Conservation (phyloP, 2,888 invertebrate species). For the Ariolimax columbianus region DNA sequence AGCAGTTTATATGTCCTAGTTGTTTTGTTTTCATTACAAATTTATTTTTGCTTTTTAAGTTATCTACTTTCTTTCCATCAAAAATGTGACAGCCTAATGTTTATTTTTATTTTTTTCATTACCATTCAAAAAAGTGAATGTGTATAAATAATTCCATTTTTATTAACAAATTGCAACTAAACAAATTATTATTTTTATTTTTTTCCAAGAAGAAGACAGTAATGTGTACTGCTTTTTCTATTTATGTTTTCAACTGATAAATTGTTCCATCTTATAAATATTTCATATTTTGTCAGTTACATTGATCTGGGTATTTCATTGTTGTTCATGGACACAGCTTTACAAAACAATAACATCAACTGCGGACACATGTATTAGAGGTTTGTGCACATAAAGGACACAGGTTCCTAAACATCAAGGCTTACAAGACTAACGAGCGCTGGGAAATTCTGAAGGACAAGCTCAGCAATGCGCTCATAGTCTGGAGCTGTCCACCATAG, state of each 20-base stretch:
- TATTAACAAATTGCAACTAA: too few relatives aligned
- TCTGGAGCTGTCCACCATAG: conserved; percentile 57
- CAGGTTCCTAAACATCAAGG: conserved; percentile 41
- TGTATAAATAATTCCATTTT: too few relatives aligned
- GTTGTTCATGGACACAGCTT: not conserved
- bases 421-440: conserved; percentile 55
- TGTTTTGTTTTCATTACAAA: not conserved
- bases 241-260: not conserved
- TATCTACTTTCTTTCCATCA: not conserved
- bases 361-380: conserved; percentile 11
- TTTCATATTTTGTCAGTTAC: not conserved
- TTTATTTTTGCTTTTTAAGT: not conserved
- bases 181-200: not conserved
- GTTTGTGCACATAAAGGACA: conserved; percentile 32
- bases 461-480: conserved; percentile 57
- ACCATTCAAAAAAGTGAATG: not conserved
- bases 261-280: not conserved
- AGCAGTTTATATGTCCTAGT: not conserved
- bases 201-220: not conserved
- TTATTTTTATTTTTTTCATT: not conserved
- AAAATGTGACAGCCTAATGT: not conserved
- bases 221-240: too few relatives aligned
- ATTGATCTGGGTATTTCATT: not conserved
- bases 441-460: conserved; percentile 56
- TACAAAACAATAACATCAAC: conserved; percentile 17